Percentiles rank a stretch among this genome's conserved stretches.
Evolutionary conservation across 2,797 vertebrate genomes (phyloP).

Genomic region (Serranus cabrilla): DNA sequence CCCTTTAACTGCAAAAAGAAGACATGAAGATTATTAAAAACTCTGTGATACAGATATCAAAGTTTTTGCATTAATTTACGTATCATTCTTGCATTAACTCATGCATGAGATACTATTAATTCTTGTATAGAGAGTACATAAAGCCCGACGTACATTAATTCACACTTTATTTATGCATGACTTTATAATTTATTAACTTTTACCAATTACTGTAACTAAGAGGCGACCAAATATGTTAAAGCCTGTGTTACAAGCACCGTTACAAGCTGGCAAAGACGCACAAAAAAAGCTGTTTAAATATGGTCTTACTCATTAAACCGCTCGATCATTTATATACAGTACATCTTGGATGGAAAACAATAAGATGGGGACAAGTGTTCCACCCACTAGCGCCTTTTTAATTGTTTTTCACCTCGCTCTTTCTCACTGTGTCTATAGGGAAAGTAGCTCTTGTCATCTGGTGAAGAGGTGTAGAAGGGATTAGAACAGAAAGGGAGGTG

Average conservation of each 20-base stretch:
- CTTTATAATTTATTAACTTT: too few relatives aligned
- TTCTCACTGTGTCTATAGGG: constrained; percentile 53
- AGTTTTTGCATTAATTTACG: too few relatives aligned
- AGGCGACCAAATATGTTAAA: constrained; percentile 30
- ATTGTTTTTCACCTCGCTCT: constrained; percentile 64
- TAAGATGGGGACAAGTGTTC: constrained; percentile 56
- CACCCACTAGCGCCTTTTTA: constrained; percentile 61
- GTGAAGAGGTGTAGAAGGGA: constrained; percentile 70
- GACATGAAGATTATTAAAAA: too few relatives aligned
- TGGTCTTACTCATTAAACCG: constrained; percentile 24
- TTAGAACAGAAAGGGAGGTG: constrained; percentile 58
- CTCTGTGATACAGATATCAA: too few relatives aligned
- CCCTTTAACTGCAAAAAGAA: too few relatives aligned
- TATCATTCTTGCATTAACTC: too few relatives aligned
- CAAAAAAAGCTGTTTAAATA: constrained; percentile 28
- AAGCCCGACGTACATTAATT: too few relatives aligned
- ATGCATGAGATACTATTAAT: too few relatives aligned
- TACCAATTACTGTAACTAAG: not conserved
- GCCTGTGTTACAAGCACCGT: not conserved
- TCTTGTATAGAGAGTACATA: too few relatives aligned
- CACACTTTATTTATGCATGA: too few relatives aligned
- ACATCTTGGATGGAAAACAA: constrained; percentile 21
- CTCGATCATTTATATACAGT: constrained; percentile 26
- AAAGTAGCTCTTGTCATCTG: constrained; percentile 73
- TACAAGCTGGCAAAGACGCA: constrained; percentile 18